These are phyloP conservation scores for Isurus oxyrinchus DNA, from an alignment of 2,113 vertebrate species.

Conservation along the genomic window DNA sequence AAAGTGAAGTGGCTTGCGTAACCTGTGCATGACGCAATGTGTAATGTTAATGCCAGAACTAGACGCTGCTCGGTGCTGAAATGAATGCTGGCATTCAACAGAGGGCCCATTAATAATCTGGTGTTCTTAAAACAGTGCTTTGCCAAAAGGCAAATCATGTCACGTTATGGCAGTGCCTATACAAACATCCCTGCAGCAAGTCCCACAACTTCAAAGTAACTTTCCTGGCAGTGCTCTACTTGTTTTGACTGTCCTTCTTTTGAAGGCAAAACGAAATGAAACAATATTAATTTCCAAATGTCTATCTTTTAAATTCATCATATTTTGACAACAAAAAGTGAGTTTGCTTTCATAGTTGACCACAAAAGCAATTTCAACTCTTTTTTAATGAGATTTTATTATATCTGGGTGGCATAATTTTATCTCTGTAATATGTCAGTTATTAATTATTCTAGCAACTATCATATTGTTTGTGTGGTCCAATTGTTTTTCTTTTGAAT, in stretches of 20 bases:
- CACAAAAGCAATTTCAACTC: neutral
- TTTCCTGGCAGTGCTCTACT: neutral
- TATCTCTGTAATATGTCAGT: neutral
- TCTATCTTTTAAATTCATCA: neutral
- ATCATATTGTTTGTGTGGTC: neutral
- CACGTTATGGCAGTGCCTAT: neutral
- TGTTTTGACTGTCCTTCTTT: neutral
- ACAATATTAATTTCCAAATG: neutral
- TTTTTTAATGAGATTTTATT: neutral
- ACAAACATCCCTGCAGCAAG: neutral
- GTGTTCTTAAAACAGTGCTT: neutral
- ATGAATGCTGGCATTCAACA: neutral
- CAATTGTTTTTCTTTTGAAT: neutral
- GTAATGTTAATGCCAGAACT: neutral
- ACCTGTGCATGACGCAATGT: neutral
- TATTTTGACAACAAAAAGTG: neutral
- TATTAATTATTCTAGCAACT: neutral
- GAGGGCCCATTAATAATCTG: neutral
- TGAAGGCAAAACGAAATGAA: conserved; percentile 10
- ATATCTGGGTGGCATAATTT: neutral
- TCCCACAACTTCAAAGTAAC: neutral
- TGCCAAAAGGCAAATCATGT: neutral
- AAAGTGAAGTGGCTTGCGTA: neutral
- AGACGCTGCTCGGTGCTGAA: neutral
- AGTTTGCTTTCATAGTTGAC: neutral